Evolutionary conservation across 2,888 invertebrate genomes (phyloP).

Genomic region (Zele albiditarsus): DNA sequence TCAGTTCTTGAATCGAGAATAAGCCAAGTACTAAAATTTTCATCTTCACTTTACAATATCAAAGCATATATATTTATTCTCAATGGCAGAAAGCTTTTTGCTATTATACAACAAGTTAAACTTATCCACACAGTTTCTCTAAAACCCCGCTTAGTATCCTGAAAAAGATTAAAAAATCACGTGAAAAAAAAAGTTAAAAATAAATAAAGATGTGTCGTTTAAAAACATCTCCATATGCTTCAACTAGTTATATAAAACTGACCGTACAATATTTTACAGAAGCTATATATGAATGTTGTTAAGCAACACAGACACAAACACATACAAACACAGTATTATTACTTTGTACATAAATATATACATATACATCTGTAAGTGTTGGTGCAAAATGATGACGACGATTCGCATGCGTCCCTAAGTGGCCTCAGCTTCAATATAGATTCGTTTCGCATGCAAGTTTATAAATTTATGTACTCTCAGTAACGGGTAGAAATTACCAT

Average conservation of each 20-base stretch:
- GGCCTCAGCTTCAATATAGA: slow-evolving; percentile 48
- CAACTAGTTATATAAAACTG: background rate
- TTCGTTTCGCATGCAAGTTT: slow-evolving; percentile 53
- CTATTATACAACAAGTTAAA: no score
- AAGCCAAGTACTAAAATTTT: no score
- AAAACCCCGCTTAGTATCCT: background rate
- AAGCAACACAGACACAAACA: background rate
- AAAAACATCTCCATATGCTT: background rate
- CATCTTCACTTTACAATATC: no score
- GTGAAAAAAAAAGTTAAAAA: background rate
- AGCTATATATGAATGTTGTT: background rate
- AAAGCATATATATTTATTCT: no score
- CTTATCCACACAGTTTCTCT: background rate
- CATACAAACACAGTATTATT: slow-evolving; percentile 1
- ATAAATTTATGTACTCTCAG: slow-evolving; percentile 55
- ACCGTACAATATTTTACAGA: background rate
- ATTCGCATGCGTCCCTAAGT: slow-evolving; percentile 51
- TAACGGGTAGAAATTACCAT: slow-evolving; percentile 50
- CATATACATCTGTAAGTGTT: slow-evolving; percentile 21
- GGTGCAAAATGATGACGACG: slow-evolving; percentile 48
- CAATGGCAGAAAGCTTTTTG: no score
- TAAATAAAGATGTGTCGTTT: background rate
- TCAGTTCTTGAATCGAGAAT: no score
- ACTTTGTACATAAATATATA: background rate
- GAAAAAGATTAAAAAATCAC: background rate